A percentile compares a stretch with the other conserved stretches of the same genome.
Conservation (phyloP, 2,888 invertebrate genomes). For the Archaeoteleia sp. region DNA sequence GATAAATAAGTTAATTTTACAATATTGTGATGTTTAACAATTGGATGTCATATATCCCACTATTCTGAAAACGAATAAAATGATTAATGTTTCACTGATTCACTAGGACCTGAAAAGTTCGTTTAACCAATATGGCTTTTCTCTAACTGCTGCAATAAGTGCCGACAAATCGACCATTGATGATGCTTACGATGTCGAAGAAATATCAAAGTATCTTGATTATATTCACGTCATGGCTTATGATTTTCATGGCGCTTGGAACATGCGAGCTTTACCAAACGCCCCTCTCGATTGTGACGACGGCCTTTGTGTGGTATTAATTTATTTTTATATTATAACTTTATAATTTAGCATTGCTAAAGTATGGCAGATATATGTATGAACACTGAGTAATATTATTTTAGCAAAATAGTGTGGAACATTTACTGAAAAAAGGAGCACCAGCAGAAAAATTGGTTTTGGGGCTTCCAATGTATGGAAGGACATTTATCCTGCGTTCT, state of each 20-base stretch:
- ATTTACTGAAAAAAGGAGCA: slow-evolving; percentile 84
- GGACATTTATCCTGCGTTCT: slow-evolving; percentile 81
- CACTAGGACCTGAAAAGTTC: slow-evolving; percentile 82
- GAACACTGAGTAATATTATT: slow-evolving; percentile 3
- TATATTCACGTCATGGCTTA: slow-evolving; percentile 91
- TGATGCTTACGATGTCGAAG: slow-evolving; percentile 84
- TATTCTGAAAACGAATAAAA: too few relatives aligned
- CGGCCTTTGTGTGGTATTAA: slow-evolving; percentile 82
- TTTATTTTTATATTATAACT: not conserved
- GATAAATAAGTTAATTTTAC: too few relatives aligned
- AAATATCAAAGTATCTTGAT: slow-evolving; percentile 77
- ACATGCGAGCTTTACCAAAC: slow-evolving; percentile 84
- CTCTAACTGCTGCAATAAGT: slow-evolving; percentile 89
- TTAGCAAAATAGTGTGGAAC: slow-evolving; percentile 85
- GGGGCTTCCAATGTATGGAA: slow-evolving; percentile 89
- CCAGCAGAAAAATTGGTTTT: slow-evolving; percentile 86
- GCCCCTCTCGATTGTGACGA: slow-evolving; percentile 81
- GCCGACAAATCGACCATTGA: slow-evolving; percentile 86
- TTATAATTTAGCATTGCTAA: slow-evolving; percentile 19
- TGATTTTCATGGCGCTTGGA: slow-evolving; percentile 92
- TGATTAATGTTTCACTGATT: not conserved
- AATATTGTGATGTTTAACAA: too few relatives aligned
- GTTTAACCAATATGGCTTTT: slow-evolving; percentile 81
- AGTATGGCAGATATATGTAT: not conserved
- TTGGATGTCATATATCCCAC: too few relatives aligned